phyloP scores from a whole-genome alignment of 2,888 invertebrate species.

The Agriopis aurantiaria region DNA sequence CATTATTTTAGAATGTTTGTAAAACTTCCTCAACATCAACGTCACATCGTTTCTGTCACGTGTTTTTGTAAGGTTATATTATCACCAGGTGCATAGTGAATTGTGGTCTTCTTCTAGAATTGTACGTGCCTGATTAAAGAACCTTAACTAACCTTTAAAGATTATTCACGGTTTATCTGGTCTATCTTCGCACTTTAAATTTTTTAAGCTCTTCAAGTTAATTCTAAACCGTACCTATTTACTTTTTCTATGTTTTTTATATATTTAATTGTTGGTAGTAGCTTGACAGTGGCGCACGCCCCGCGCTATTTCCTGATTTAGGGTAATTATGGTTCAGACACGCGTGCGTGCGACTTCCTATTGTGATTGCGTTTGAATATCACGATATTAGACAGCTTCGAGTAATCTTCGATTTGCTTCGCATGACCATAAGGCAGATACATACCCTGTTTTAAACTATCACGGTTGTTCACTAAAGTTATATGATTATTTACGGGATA shows the following conservation, averaged over 20 bases:
- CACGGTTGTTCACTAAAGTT: too few species aligned
- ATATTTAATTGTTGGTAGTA: too few species aligned
- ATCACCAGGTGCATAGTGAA: slow-evolving; percentile 30
- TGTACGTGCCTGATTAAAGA: slow-evolving; percentile 19
- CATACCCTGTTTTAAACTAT: too few species aligned
- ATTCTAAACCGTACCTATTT: neutral
- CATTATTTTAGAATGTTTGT: slow-evolving; percentile 1
- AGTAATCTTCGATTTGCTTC: neutral
- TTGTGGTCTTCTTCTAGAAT: slow-evolving; percentile 6
- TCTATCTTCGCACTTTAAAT: too few species aligned
- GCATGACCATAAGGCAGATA: slow-evolving; percentile 11
- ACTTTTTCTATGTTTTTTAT: too few species aligned
- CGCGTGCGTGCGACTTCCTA: neutral
- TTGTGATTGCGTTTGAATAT: neutral
- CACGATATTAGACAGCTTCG: neutral
- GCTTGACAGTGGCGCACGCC: neutral
- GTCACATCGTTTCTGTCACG: slow-evolving; percentile 3
- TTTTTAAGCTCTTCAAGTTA: neutral
- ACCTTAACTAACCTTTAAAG: too few species aligned
- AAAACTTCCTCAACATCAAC: neutral
- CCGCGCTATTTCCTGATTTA: neutral
- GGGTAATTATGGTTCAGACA: neutral
- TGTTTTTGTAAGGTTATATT: slow-evolving; percentile 5
- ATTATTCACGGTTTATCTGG: too few species aligned
- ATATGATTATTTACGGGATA: too few species aligned